A percentile compares a stretch with the other conserved stretches of the same genome.
These are phyloP conservation scores for Saccopteryx bilineata DNA, from an alignment of 2,113 vertebrate species.

Conservation along the genomic window DNA sequence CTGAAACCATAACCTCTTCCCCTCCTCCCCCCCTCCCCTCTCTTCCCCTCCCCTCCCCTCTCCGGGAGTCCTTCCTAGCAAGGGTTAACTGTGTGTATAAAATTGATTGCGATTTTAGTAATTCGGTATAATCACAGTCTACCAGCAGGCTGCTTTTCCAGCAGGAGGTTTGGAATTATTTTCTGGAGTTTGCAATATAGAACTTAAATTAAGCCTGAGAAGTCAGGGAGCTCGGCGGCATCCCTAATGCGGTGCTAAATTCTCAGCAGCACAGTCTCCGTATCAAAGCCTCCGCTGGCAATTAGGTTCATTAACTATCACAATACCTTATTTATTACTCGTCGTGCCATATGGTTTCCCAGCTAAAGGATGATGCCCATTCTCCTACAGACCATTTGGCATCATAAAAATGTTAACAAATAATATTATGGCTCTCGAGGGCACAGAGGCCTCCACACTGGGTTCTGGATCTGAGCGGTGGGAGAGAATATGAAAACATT, in stretches of 20 bases:
- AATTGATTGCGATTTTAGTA: conserved; percentile 94
- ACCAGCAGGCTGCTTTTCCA: conserved; percentile 94
- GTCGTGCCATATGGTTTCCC: conserved; percentile 92
- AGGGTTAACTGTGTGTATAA: conserved; percentile 92
- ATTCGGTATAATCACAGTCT: conserved; percentile 94
- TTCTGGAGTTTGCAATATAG: conserved; percentile 95
- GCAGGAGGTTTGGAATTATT: conserved; percentile 95
- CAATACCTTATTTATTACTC: conserved; percentile 94
- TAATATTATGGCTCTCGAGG: conserved; percentile 92
- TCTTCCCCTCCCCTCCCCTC: background rate
- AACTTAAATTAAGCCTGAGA: conserved; percentile 95
- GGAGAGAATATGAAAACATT: conserved; percentile 91
- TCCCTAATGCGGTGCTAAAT: conserved; percentile 94
- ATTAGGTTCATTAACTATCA: conserved; percentile 95
- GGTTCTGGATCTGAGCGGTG: conserved; percentile 87
- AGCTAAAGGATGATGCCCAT: conserved; percentile 92
- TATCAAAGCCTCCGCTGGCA: conserved; percentile 93
- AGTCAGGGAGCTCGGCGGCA: conserved; percentile 91
- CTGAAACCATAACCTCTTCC: background rate
- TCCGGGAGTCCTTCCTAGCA: conserved; percentile 81
- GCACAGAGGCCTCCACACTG: conserved; percentile 87
- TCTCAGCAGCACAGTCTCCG: conserved; percentile 92
- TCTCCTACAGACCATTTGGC: conserved; percentile 92
- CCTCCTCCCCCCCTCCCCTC: background rate
- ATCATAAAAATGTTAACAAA: conserved; percentile 95